phyloP scores from a whole-genome alignment of 2,113 vertebrate genomes.

The Melozone crissalis region DNA sequence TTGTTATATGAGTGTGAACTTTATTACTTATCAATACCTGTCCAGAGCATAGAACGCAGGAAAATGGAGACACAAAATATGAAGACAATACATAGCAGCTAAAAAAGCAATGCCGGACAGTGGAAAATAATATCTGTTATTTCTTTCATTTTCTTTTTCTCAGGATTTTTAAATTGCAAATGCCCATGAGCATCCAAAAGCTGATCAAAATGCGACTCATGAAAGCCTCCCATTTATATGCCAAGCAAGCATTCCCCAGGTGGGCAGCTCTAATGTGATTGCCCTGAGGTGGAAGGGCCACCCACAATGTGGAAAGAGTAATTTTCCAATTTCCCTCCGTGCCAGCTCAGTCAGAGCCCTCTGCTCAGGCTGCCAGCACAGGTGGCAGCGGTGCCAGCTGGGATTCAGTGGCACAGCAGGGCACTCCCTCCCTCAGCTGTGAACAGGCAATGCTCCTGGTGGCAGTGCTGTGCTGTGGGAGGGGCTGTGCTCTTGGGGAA shows the following conservation, averaged over 20 bases:
- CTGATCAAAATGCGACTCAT: neutral
- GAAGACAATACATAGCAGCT: neutral
- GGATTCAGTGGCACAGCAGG: neutral
- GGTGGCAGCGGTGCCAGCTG: neutral
- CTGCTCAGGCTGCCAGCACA: neutral
- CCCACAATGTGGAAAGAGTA: neutral
- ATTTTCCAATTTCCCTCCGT: neutral
- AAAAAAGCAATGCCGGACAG: neutral
- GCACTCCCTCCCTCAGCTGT: fast-evolving
- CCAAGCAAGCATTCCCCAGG: neutral
- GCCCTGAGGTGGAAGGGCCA: neutral
- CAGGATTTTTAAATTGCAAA: neutral
- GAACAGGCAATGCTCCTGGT: neutral
- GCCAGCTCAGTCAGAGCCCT: neutral
- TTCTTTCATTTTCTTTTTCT: neutral
- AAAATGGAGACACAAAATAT: neutral
- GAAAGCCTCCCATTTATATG: neutral
- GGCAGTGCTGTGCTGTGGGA: neutral
- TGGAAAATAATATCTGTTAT: neutral
- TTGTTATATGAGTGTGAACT: neutral
- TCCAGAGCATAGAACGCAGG: neutral
- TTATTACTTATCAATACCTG: neutral
- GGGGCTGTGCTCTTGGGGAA: neutral
- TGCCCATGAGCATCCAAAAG: neutral
- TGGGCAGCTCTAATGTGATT: neutral